These are phyloP conservation scores for Acinonyx jubatus DNA, from an alignment of 2,113 vertebrate genomes.

Conservation along the genomic window DNA sequence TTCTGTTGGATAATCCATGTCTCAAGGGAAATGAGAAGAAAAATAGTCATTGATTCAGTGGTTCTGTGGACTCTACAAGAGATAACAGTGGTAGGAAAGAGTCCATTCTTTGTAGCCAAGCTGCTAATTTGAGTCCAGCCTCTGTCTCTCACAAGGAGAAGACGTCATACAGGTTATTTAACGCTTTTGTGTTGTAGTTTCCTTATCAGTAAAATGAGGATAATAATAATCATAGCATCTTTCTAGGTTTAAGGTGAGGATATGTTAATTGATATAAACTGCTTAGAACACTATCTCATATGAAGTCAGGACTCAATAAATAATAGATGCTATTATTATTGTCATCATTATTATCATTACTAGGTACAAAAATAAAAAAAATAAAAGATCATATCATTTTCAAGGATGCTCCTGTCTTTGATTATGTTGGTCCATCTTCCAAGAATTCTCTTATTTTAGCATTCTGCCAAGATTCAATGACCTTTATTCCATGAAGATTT, in stretches of 20 bases:
- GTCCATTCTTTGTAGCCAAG: neutral
- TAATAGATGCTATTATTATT: neutral
- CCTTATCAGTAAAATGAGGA: neutral
- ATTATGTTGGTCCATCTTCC: neutral
- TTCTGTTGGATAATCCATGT: neutral
- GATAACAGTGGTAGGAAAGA: neutral
- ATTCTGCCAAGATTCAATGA: neutral
- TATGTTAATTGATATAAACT: neutral
- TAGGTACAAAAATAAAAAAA: neutral
- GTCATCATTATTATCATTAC: neutral
- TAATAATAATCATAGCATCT: neutral
- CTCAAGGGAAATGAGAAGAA: neutral
- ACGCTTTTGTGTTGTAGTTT: neutral
- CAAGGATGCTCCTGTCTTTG: neutral
- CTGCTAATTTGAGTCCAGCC: neutral
- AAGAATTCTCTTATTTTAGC: neutral
- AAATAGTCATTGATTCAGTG: neutral
- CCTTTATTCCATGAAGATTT: neutral
- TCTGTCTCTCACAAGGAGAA: neutral
- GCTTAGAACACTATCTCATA: neutral
- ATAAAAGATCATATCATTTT: neutral
- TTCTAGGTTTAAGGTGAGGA: neutral
- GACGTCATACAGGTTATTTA: neutral
- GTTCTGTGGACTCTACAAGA: neutral
- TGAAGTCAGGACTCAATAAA: neutral